These are phyloP conservation scores for Craniophora ligustri DNA, from an alignment of 2,888 invertebrate species.

Conservation along the genomic window DNA sequence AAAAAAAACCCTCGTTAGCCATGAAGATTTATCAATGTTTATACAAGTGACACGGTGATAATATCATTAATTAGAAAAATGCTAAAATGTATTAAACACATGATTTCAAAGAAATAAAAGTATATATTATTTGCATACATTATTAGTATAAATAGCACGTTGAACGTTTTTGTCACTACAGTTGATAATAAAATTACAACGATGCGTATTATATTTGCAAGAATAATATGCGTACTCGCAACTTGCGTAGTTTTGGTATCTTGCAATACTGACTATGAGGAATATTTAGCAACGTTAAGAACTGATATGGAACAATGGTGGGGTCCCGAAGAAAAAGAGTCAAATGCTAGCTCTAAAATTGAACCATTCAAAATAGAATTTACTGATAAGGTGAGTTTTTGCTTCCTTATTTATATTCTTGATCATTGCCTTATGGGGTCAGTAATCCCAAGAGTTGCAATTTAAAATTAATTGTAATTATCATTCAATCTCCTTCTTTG, in stretches of 20 bases:
- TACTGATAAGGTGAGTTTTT: conserved; percentile 1
- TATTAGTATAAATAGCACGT: neutral
- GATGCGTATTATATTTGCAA: conserved; percentile 16
- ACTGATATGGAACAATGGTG: conserved; percentile 27
- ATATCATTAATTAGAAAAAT: no score
- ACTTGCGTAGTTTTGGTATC: conserved; percentile 11
- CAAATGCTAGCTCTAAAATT: neutral
- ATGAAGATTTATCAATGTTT: no score
- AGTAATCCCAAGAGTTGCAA: no score
- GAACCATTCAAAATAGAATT: conserved; percentile 14
- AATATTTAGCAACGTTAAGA: conserved; percentile 11
- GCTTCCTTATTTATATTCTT: neutral
- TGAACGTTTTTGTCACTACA: neutral
- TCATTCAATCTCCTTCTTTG: no score
- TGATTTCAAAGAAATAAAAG: no score
- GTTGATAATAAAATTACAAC: neutral
- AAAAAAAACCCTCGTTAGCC: no score
- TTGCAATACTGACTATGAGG: neutral
- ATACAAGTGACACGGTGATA: no score
- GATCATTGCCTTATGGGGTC: no score
- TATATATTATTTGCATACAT: no score
- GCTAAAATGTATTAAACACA: no score
- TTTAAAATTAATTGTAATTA: no score
- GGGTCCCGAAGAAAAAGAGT: conserved; percentile 13
- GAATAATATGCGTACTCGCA: conserved; percentile 8